These are phyloP conservation scores for Zaprionus lineosus DNA, from an alignment of 2,888 invertebrate genomes.

Conservation along the genomic window DNA sequence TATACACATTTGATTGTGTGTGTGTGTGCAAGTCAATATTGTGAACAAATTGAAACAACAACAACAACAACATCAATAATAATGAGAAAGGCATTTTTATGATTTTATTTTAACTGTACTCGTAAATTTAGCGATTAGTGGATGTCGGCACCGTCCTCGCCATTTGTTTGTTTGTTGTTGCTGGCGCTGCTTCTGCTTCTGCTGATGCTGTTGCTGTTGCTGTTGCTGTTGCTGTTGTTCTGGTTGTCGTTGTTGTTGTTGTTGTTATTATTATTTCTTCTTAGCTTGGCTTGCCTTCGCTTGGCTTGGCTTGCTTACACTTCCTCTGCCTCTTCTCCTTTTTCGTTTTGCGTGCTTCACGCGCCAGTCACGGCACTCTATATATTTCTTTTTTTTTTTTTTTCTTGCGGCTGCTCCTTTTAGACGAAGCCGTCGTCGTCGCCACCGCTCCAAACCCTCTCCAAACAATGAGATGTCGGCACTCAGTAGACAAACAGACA, in stretches of 20 bases:
- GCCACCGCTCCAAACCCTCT: slow-evolving; percentile 44
- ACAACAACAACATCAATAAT: slow-evolving; percentile 35
- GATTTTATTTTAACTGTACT: slow-evolving; percentile 77
- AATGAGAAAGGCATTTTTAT: slow-evolving; percentile 60
- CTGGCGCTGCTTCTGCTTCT: too few relatives aligned
- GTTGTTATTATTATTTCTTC: slow-evolving; percentile 30
- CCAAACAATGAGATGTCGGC: slow-evolving; percentile 61
- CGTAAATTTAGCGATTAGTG: slow-evolving; percentile 78
- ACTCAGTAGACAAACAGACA: slow-evolving; percentile 52
- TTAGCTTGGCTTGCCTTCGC: slow-evolving; percentile 24
- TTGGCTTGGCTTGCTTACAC: slow-evolving; percentile 26
- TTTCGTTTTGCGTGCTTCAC: slow-evolving; percentile 63
- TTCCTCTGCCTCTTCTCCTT: slow-evolving; percentile 16
- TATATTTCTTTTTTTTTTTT: slow-evolving; percentile 30
- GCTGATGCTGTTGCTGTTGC: too few relatives aligned
- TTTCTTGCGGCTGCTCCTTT: slow-evolving; percentile 61
- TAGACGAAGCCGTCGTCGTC: slow-evolving; percentile 37
- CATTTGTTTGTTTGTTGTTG: slow-evolving; percentile 14
- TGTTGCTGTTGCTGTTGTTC: too few relatives aligned
- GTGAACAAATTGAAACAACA: slow-evolving; percentile 30
- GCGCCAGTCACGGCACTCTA: slow-evolving; percentile 64
- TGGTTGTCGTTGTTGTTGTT: too few relatives aligned
- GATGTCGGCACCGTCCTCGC: slow-evolving; percentile 24
- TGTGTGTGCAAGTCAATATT: slow-evolving; percentile 12
- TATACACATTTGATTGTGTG: background rate